A percentile compares a stretch with the other conserved stretches of the same genome.
These are phyloP conservation scores for Cremastinae sp. DNA, from an alignment of 2,888 invertebrate genomes.

Conservation along the genomic window DNA sequence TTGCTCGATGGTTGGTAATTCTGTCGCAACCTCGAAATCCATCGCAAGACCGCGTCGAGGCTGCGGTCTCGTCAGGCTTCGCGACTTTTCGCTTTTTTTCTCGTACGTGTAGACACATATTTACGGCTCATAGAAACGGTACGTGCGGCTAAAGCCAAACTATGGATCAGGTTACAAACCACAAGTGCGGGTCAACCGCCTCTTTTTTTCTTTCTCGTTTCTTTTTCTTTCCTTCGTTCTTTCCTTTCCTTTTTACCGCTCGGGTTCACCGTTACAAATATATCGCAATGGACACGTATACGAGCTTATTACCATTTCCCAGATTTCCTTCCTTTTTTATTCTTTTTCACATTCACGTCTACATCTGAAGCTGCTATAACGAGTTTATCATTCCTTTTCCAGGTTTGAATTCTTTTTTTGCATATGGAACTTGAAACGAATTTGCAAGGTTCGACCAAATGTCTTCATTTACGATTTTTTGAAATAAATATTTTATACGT, in stretches of 20 bases:
- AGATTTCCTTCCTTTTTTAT: constrained; percentile 13
- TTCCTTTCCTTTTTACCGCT: constrained; percentile 1
- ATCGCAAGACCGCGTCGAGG: too few species aligned
- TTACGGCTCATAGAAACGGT: neutral
- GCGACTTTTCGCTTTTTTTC: too few species aligned
- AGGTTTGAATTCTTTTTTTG: neutral
- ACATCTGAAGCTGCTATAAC: neutral
- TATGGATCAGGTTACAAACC: constrained; percentile 38
- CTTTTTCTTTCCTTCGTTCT: too few species aligned
- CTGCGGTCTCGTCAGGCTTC: too few species aligned
- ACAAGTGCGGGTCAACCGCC: constrained; percentile 34
- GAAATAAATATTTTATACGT: too few species aligned
- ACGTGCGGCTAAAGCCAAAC: constrained; percentile 14
- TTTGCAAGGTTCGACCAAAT: too few species aligned
- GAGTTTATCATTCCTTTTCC: neutral
- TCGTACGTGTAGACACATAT: too few species aligned
- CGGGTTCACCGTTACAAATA: constrained; percentile 12
- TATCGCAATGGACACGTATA: constrained; percentile 6
- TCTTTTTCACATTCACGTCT: constrained; percentile 7
- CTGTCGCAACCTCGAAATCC: too few species aligned
- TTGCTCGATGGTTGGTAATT: too few species aligned
- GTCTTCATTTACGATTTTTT: too few species aligned
- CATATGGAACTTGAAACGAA: too few species aligned
- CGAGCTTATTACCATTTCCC: constrained; percentile 16
- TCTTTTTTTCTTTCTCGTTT: too few species aligned